Conservation (phyloP, 2,888 invertebrate genomes). For the Agrotis clavis region DNA sequence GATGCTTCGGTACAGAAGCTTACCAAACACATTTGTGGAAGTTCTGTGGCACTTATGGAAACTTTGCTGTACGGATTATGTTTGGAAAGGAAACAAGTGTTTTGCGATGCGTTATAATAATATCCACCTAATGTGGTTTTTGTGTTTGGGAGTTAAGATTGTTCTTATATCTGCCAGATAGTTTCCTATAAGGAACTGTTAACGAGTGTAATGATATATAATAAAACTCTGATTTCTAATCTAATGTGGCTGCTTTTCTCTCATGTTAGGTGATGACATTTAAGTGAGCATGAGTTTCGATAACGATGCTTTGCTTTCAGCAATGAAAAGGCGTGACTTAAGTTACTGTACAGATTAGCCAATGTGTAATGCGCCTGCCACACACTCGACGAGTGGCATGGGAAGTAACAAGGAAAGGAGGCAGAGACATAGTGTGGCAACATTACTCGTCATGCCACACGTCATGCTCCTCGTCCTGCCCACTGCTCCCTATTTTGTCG, state of each 20-base stretch:
- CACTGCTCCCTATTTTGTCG: no score
- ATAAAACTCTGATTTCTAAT: no score
- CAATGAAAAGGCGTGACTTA: background rate
- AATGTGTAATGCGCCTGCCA: background rate
- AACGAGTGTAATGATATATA: background rate
- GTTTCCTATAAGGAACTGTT: background rate
- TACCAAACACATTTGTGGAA: slow-evolving; percentile 14
- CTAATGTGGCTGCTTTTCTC: no score
- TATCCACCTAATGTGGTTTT: background rate
- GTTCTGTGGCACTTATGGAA: slow-evolving; percentile 22
- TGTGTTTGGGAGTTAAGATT: background rate
- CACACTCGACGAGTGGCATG: no score
- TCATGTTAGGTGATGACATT: background rate
- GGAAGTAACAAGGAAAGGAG: no score
- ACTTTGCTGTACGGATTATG: background rate
- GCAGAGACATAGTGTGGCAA: no score
- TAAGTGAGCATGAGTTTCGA: background rate
- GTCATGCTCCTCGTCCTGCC: no score
- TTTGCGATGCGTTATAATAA: background rate
- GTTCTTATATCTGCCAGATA: background rate
- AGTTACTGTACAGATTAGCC: background rate
- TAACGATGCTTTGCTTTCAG: background rate
- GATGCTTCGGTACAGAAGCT: background rate
- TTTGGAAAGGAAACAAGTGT: background rate
- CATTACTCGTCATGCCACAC: no score